These are phyloP conservation scores for Onthophagus sagittarius DNA, from an alignment of 2,888 invertebrate species.

Conservation along the genomic window DNA sequence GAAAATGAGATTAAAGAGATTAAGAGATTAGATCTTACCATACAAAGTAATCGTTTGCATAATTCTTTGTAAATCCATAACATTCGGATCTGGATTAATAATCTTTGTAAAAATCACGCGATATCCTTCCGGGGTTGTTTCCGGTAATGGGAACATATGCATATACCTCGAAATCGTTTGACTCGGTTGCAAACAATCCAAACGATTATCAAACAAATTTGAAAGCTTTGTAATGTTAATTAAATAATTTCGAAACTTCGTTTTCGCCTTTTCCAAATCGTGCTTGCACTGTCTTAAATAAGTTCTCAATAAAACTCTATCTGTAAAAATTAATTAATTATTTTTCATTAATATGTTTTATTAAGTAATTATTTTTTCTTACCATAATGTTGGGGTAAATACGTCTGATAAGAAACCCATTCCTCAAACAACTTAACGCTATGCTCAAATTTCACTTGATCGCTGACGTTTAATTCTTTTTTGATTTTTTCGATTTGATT, in stretches of 20 bases:
- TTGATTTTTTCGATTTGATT: not conserved
- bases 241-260: conserved; percentile 61
- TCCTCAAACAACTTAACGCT: conserved; percentile 3
- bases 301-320: conserved; percentile 51
- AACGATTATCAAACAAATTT: not conserved
- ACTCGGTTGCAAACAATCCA: not conserved
- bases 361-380: not conserved
- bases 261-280: conserved; percentile 60
- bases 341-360: not conserved
- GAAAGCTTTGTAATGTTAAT: not conserved
- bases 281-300: conserved; percentile 62
- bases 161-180: not conserved
- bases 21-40: not conserved
- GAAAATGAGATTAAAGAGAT: too few relatives aligned
- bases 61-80: conserved; percentile 28
- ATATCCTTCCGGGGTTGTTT: conserved; percentile 36
- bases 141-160: conserved; percentile 20
- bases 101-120: conserved; percentile 35
- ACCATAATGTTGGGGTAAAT: conserved; percentile 11
- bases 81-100: conserved; percentile 56
- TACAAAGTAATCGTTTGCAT: not conserved
- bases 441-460: not conserved
- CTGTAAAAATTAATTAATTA: too few relatives aligned
- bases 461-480: not conserved
- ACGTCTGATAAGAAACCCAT: conserved; percentile 1